Evolutionary conservation across 2,113 vertebrate genomes (phyloP).

Genomic region (Clarias macrocephalus): DNA sequence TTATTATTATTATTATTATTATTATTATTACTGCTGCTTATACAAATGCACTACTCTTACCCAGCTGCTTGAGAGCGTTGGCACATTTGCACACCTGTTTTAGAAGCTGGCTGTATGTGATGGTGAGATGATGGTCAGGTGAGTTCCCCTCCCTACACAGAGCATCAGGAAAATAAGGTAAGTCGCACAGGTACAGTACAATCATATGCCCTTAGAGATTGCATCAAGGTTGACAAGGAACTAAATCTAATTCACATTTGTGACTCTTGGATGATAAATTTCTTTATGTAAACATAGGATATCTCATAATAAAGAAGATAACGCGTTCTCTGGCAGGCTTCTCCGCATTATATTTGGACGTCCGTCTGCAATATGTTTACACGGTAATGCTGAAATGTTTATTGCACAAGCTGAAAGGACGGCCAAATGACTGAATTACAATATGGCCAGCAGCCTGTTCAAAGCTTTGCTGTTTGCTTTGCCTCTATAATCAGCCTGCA

Average conservation of each 20-base stretch:
- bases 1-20: too few species aligned
- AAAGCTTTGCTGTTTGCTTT: conserved; percentile 27
- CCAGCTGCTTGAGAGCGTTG: conserved; percentile 74
- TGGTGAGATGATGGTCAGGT: conserved; percentile 65
- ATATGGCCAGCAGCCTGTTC: conserved; percentile 32
- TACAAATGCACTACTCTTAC: conserved; percentile 58
- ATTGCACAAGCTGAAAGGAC: conserved; percentile 43
- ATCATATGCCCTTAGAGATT: background rate
- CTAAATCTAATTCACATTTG: background rate
- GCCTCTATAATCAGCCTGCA: conserved; percentile 5
- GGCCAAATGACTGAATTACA: conserved; percentile 24
- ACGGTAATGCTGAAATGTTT: conserved; percentile 41
- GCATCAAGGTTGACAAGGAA: background rate
- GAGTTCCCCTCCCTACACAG: conserved; percentile 78
- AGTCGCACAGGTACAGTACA: background rate
- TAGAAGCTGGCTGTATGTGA: conserved; percentile 76
- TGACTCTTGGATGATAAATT: background rate
- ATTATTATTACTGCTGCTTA: background rate
- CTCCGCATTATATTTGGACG: conserved; percentile 59
- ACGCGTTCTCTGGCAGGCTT: conserved; percentile 28
- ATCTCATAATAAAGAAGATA: conserved; percentile 37
- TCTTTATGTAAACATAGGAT: background rate
- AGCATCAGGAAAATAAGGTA: background rate
- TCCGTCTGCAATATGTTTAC: conserved; percentile 46
- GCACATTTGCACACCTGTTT: conserved; percentile 77